phyloP scores from a whole-genome alignment of 2,797 vertebrate genomes.

The Peromyscus eremicus region DNA sequence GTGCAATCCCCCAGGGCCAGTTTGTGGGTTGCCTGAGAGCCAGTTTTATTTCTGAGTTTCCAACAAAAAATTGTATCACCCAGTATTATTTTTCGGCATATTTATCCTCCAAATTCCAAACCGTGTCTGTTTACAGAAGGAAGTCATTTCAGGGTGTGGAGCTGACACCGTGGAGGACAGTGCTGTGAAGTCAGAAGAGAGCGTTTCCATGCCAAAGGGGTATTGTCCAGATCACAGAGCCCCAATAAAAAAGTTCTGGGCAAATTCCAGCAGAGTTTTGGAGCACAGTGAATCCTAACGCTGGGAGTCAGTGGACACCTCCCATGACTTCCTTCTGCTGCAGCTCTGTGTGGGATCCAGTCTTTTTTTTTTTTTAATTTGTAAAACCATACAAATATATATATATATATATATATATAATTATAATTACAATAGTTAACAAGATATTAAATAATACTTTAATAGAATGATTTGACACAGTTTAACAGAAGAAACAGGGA shows the following conservation, averaged over 20 bases:
- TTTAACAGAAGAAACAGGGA: not conserved
- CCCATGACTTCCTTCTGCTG: not conserved
- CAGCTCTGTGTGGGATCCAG: not conserved
- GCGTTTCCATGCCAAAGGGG: too few species aligned
- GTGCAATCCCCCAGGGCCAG: not conserved
- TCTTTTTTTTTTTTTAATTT: not conserved
- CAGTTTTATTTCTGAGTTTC: not conserved
- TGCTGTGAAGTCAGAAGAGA: not conserved
- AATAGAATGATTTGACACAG: not conserved
- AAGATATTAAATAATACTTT: not conserved
- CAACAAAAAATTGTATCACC: not conserved
- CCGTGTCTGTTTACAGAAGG: not conserved
- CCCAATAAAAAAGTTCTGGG: not conserved
- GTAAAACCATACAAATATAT: not conserved
- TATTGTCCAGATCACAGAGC: not conserved
- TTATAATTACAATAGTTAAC: not conserved
- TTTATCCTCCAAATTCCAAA: not conserved
- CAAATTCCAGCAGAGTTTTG: not conserved
- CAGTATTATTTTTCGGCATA: not conserved
- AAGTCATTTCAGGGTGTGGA: not conserved
- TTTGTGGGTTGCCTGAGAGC: too few species aligned
- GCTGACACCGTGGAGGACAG: fast-evolving
- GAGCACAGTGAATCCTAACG: not conserved
- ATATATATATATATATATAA: not conserved
- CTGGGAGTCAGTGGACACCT: fast-evolving